Base-by-base conservation (phyloP, 2,113 vertebrate species). In the Alosa alosa region DNA sequence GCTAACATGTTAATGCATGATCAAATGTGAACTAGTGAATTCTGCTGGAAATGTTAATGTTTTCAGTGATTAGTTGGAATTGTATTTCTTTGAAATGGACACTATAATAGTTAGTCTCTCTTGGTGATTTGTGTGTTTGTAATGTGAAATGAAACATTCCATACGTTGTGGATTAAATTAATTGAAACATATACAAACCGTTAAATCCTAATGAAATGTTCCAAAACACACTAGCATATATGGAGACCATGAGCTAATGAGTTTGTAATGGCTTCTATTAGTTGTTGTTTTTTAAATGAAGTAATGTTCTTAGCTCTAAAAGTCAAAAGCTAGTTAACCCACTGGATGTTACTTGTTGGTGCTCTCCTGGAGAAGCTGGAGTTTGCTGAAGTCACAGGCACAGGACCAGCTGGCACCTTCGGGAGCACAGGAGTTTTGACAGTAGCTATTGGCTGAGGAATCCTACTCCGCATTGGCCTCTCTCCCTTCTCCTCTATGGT, bases 361-460 rank as follows among this genome's bases (percentile, higher is more conserved):
- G n/a, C 64, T 68, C 7, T 68, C 64, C 64, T 68, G n/a, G 60
- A 68, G 6, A 25, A 25, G 20, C 22, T 64, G 22, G 60, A 64
- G 64, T 31, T 68, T 84, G 39, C 52, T 55, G 90, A 22, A 0
- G 84, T 82, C 0, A 88, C 0, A 81, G 90, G 86, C 47, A 86
- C 0, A 0, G 93, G 87, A 83, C 85, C 84, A 18, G 93, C 89
- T 0, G 86, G 45, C 60, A 86, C 91, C 0, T 86, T 82, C 0
- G 84, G 84, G 25, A 85, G 89, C 25, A 92, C 83, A 0, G 75
- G 83, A 15, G 87, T 94, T 86, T 94, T 96, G 46, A 94, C 81
- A 0, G 95, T 94, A 0, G 92, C 92, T 44, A 97, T 88, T 1
- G 97, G 98, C 22, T 97, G 94, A 82, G 98, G 98, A 87, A 99